Percentiles rank a stretch among this genome's conserved stretches.
These are phyloP conservation scores for Platyrinchus mystaceus DNA, from an alignment of 2,797 vertebrate genomes.

Conservation along the genomic window DNA sequence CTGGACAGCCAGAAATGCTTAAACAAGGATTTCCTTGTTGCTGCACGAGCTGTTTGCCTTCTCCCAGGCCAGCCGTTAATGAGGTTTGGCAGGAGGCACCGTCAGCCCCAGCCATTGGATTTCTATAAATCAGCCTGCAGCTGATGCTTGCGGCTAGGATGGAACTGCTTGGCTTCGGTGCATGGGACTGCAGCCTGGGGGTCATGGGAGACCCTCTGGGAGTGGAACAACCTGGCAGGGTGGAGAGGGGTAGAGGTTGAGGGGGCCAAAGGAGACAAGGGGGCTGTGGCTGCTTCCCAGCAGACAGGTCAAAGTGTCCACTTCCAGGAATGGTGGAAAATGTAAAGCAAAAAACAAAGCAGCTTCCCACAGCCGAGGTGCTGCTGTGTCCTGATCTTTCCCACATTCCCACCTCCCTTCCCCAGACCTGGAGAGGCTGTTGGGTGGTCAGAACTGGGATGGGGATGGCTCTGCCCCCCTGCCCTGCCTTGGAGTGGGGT, in stretches of 20 bases:
- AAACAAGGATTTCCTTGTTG: conserved; percentile 64
- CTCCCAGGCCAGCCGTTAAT: conserved; percentile 30
- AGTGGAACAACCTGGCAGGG: neutral
- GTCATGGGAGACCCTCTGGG: neutral
- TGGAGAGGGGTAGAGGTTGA: neutral
- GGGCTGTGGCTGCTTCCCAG: neutral
- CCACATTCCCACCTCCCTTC: neutral
- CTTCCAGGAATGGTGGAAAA: conserved; percentile 55
- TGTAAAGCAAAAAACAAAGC: conserved; percentile 8
- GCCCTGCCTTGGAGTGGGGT: neutral
- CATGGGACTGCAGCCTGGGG: neutral
- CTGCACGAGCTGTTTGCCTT: conserved; percentile 41
- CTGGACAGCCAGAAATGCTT: neutral
- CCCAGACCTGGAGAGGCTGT: neutral
- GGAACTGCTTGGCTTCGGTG: neutral
- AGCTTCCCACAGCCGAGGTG: neutral
- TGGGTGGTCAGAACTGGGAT: neutral
- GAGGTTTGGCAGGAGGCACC: conserved; percentile 34
- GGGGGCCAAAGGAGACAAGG: neutral
- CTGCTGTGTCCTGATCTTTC: neutral
- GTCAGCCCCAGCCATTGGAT: conserved; percentile 2
- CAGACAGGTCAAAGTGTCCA: neutral
- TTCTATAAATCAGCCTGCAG: conserved; percentile 60
- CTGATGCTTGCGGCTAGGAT: conserved; percentile 15
- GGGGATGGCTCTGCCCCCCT: neutral